Conservation (phyloP, 2,113 vertebrate species). For the Manacus vitellinus region DNA sequence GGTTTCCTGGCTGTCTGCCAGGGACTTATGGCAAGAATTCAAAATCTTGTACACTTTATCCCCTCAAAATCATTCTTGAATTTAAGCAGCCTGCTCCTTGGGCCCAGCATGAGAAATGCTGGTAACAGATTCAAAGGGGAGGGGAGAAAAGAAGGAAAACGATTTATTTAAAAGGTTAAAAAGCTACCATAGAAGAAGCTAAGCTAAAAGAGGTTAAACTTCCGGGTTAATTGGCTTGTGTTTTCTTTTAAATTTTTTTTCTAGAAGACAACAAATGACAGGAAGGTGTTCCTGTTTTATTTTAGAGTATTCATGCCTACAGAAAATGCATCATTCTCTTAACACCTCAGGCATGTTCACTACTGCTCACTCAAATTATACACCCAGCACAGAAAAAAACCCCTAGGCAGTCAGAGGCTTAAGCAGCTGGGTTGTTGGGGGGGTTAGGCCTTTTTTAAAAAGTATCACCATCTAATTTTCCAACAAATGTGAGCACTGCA, state of each 20-base stretch:
- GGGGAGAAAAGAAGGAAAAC: conserved; percentile 70
- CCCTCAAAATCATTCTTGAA: conserved; percentile 81
- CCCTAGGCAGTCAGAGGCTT: conserved; percentile 54
- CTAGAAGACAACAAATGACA: conserved; percentile 76
- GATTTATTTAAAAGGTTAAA: conserved; percentile 80
- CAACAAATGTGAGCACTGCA: conserved; percentile 65
- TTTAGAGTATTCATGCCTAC: conserved; percentile 67
- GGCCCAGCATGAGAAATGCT: conserved; percentile 77
- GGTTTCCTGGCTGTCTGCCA: conserved; percentile 83
- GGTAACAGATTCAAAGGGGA: conserved; percentile 70
- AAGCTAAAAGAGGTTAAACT: conserved; percentile 80
- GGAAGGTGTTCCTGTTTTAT: conserved; percentile 68
- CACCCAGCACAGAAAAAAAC: conserved; percentile 39
- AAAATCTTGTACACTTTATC: conserved; percentile 84
- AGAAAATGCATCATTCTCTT: conserved; percentile 75
- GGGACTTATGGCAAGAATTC: conserved; percentile 84
- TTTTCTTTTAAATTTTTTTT: conserved; percentile 70
- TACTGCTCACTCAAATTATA: conserved; percentile 67
- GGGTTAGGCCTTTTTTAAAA: background rate
- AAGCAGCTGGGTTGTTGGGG: conserved; percentile 52
- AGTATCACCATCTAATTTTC: conserved; percentile 72
- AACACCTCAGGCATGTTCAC: conserved; percentile 72
- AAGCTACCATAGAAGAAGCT: conserved; percentile 73
- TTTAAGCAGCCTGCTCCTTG: conserved; percentile 80
- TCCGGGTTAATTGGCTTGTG: conserved; percentile 79